A percentile compares a stretch with the other conserved stretches of the same genome.
These are phyloP conservation scores for Ophiodon elongatus DNA, from an alignment of 2,113 vertebrate species.

Conservation along the genomic window DNA sequence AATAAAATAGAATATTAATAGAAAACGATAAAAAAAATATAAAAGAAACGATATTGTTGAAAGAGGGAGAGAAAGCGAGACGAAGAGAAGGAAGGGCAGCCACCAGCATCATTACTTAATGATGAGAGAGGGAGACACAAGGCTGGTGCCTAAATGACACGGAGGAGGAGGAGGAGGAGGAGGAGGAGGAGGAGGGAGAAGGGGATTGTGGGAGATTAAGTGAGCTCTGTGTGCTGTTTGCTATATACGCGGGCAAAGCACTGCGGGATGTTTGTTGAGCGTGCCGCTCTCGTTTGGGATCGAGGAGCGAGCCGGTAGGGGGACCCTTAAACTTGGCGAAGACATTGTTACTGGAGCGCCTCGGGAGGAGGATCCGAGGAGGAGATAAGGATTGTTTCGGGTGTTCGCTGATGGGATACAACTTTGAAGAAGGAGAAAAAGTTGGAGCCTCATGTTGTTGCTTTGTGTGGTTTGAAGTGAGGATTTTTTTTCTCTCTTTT, in stretches of 20 bases:
- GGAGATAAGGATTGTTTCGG: constrained; percentile 64
- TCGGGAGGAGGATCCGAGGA: constrained; percentile 53
- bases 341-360: constrained; percentile 46
- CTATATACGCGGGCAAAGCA: constrained; percentile 65
- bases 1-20: constrained; percentile 49
- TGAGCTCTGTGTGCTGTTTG: constrained; percentile 73
- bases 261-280: constrained; percentile 73
- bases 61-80: constrained; percentile 10
- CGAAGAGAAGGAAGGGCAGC: constrained; percentile 45
- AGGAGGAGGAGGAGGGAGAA: constrained; percentile 70
- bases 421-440: constrained; percentile 48
- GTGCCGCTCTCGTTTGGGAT: constrained; percentile 66
- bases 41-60: constrained; percentile 27
- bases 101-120: constrained; percentile 69
- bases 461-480: constrained; percentile 38
- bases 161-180: constrained; percentile 72
- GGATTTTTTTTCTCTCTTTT: not conserved
- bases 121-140: constrained; percentile 74
- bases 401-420: constrained; percentile 51
- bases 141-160: constrained; percentile 74
- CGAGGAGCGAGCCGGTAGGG: constrained; percentile 54
- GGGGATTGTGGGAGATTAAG: constrained; percentile 82
- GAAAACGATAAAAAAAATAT: constrained; percentile 40
- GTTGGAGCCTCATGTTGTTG: constrained; percentile 35
- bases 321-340: constrained; percentile 54